phyloP scores from a whole-genome alignment of 2,888 invertebrate species.

The Ecliptopera silaceata region DNA sequence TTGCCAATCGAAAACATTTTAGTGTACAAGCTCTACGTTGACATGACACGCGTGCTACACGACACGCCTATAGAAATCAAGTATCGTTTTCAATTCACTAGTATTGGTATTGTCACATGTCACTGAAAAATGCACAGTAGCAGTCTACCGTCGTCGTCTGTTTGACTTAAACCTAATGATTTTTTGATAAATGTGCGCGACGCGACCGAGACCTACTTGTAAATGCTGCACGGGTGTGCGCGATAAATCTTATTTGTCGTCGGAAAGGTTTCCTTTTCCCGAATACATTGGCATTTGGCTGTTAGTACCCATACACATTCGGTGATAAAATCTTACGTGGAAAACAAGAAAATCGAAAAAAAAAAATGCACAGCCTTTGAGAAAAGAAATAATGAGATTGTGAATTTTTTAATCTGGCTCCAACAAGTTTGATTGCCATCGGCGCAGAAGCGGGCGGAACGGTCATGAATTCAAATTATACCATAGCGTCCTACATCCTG shows the following conservation, averaged over 20 bases:
- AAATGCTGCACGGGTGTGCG: conserved; percentile 44
- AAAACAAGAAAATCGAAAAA: conserved; percentile 51
- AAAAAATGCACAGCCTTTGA: conserved; percentile 50
- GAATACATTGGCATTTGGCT: conserved; percentile 45
- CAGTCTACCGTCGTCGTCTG: conserved; percentile 23
- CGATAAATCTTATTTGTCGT: conserved; percentile 45
- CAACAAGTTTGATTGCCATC: conserved; percentile 67
- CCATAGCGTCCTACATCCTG: conserved; percentile 29
- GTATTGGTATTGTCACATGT: conserved; percentile 9
- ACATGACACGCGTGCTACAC: conserved; percentile 11
- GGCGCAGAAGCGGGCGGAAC: conserved; percentile 31
- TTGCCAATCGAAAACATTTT: conserved; percentile 19
- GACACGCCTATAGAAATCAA: conserved; percentile 13
- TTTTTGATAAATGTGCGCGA: conserved; percentile 48
- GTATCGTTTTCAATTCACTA: conserved; percentile 22
- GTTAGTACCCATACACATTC: conserved; percentile 42
- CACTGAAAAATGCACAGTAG: conserved; percentile 23
- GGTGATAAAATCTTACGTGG: conserved; percentile 54
- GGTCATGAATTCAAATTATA: conserved; percentile 60
- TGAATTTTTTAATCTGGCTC: conserved; percentile 65
- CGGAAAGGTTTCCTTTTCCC: conserved; percentile 43
- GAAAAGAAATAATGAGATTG: conserved; percentile 35
- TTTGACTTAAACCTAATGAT: conserved; percentile 45
- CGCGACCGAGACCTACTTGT: conserved; percentile 40
- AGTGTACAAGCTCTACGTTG: conserved; percentile 16